Conservation (phyloP, 2,797 vertebrate species). For the Tenualosa thibaudeaui region DNA sequence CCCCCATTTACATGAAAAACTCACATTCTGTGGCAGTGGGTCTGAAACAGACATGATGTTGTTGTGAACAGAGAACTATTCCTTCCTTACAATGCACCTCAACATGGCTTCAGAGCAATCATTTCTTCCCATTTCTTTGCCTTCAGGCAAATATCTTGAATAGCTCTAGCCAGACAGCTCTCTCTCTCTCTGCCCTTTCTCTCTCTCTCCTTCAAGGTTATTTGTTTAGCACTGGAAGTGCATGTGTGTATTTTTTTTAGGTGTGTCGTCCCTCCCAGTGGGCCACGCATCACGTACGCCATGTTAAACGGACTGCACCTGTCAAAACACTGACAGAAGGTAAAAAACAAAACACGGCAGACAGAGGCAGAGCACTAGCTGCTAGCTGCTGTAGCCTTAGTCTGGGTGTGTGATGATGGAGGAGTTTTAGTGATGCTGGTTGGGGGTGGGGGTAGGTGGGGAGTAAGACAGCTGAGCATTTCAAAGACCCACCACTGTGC, state of each 20-base stretch:
- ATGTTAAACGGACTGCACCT: neutral
- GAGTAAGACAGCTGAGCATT: neutral
- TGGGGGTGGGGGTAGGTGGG: neutral
- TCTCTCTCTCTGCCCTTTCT: neutral
- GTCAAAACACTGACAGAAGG: neutral
- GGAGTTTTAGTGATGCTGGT: neutral
- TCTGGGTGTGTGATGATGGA: neutral
- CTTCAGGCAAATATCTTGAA: no score
- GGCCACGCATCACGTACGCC: neutral
- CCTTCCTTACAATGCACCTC: no score
- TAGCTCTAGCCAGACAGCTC: no score
- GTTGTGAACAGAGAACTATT: no score
- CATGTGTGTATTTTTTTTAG: neutral
- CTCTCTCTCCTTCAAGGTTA: neutral
- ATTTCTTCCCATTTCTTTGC: no score
- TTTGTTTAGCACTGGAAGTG: neutral
- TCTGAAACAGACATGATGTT: no score
- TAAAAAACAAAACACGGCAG: neutral
- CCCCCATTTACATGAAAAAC: no score
- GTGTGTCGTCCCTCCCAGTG: neutral
- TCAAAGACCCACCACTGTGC: conserved; percentile 4
- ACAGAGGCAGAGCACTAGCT: neutral
- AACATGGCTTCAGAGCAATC: no score
- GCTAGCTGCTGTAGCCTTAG: neutral
- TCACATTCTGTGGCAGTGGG: no score